phyloP scores from a whole-genome alignment of 2,113 vertebrate genomes.

The Prietella phreatophila region DNA sequence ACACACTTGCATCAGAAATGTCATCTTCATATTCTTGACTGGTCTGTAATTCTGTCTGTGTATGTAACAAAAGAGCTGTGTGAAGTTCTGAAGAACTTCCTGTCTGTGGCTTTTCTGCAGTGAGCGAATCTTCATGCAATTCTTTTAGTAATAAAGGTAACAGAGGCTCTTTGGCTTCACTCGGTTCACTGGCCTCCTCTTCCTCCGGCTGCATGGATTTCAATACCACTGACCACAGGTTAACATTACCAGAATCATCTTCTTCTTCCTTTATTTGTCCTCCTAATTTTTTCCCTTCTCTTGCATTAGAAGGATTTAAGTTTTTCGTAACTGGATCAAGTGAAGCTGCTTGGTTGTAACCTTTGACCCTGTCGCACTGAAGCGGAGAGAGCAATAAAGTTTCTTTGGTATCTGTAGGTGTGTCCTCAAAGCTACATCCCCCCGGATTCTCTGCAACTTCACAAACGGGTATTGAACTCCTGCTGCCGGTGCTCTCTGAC shows the following conservation, averaged over 20 bases:
- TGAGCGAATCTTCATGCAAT: not conserved
- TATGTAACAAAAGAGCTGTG: not conserved
- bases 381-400: not conserved
- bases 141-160: slow-evolving; percentile 8
- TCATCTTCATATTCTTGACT: not conserved
- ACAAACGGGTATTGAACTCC: not conserved
- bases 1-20: not conserved
- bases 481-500: not conserved
- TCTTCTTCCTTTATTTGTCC: not conserved
- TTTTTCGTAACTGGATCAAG: not conserved
- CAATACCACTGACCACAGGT: slow-evolving; percentile 32
- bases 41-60: not conserved
- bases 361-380: not conserved
- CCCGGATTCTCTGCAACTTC: not conserved
- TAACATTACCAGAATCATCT: not conserved
- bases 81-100: not conserved
- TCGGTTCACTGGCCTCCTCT: not conserved
- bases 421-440: not conserved
- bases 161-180: not conserved
- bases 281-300: not conserved
- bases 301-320: not conserved
- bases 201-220: slow-evolving; percentile 16
- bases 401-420: not conserved
- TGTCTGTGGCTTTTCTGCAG: not conserved
- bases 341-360: not conserved